These are phyloP conservation scores for Crocuta crocuta DNA, from an alignment of 2,113 vertebrate species.

Conservation along the genomic window DNA sequence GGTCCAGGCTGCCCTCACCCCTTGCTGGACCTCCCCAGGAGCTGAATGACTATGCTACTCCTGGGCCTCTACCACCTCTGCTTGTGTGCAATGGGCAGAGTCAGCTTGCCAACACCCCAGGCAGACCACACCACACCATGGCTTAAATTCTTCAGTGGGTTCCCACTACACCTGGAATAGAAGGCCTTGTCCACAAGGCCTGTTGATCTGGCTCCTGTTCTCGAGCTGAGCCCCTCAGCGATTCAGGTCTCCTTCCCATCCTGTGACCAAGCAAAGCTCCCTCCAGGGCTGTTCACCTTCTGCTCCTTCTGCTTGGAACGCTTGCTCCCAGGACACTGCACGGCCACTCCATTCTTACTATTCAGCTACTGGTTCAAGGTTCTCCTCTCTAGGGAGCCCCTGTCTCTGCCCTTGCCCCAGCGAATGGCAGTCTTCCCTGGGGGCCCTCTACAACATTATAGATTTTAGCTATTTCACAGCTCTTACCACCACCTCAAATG, in stretches of 20 bases:
- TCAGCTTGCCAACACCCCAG: neutral
- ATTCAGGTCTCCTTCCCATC: neutral
- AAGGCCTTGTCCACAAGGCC: neutral
- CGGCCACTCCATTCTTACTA: neutral
- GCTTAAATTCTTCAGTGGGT: neutral
- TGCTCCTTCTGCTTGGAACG: neutral
- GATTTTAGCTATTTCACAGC: neutral
- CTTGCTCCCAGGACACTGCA: fast-evolving
- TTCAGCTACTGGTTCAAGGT: neutral
- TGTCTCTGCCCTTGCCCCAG: fast-evolving
- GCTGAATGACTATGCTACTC: neutral
- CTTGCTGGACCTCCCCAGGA: neutral
- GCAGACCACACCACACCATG: fast-evolving
- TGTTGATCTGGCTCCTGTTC: neutral
- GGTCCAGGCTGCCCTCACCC: neutral
- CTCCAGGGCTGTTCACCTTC: too few species aligned
- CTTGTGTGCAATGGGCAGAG: neutral
- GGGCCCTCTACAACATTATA: neutral
- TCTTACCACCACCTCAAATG: neutral
- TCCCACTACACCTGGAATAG: neutral
- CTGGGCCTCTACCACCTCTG: too few species aligned
- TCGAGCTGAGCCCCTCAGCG: neutral
- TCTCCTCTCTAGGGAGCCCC: neutral
- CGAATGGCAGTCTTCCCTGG: neutral
- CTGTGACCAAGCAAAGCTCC: neutral